Percentiles rank a stretch among this genome's conserved stretches.
Conservation (phyloP, 2,113 vertebrate genomes). For the Acanthisitta chloris region DNA sequence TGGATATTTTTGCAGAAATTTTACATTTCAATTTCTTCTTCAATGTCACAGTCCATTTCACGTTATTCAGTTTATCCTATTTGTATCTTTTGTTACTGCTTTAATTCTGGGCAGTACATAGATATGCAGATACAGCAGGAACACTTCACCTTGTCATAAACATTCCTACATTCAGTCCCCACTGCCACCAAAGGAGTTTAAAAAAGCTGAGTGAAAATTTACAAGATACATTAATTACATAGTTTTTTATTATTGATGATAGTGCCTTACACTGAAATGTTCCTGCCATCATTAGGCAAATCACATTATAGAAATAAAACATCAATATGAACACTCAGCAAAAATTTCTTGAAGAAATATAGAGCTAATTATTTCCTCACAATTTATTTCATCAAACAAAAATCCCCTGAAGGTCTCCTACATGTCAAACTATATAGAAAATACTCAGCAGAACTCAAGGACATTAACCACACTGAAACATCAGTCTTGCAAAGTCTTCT, state of each 20-base stretch:
- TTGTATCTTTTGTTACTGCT: neutral
- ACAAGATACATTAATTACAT: accelerated
- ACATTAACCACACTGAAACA: neutral
- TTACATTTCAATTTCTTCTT: neutral
- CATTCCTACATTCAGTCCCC: neutral
- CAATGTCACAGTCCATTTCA: neutral
- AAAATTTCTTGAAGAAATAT: neutral
- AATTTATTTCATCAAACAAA: neutral
- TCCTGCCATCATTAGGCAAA: neutral
- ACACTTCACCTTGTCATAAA: neutral
- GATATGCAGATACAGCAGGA: neutral
- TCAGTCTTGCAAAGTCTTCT: neutral
- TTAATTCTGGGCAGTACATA: neutral
- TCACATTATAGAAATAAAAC: neutral
- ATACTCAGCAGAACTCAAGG: neutral
- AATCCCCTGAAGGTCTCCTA: neutral
- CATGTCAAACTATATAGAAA: neutral
- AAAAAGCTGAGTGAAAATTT: neutral
- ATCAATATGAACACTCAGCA: neutral
- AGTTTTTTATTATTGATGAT: neutral
- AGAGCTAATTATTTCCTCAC: neutral
- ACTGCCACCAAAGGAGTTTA: neutral
- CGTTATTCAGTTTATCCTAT: neutral
- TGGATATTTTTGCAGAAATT: neutral
- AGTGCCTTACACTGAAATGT: neutral